phyloP scores from a whole-genome alignment of 2,113 vertebrate species.

The Noturus placidus region DNA sequence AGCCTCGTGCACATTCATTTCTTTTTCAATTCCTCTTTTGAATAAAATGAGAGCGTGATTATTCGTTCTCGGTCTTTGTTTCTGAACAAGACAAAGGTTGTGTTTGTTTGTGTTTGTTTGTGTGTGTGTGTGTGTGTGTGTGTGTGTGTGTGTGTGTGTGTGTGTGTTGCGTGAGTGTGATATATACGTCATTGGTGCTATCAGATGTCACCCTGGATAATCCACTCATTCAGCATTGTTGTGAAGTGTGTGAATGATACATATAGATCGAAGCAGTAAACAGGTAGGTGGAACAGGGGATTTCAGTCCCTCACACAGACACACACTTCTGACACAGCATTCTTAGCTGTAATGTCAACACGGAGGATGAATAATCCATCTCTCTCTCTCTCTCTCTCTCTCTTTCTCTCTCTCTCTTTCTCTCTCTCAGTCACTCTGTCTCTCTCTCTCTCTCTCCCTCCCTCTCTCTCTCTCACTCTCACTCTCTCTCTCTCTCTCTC shows the following conservation, averaged over 20 bases:
- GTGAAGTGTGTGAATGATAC: conserved; percentile 16
- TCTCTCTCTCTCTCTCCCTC: too few species aligned
- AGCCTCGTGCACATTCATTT: conserved; percentile 3
- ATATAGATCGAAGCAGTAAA: not conserved
- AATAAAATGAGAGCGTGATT: not conserved
- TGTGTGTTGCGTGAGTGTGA: not conserved
- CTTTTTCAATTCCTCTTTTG: conserved; percentile 17
- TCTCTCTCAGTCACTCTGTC: too few species aligned
- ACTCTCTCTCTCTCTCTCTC: too few species aligned
- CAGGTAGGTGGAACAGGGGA: conserved; percentile 1
- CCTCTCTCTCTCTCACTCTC: too few species aligned
- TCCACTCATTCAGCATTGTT: not conserved
- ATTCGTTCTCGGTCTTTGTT: not conserved
- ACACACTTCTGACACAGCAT: not conserved
- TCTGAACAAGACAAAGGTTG: not conserved
- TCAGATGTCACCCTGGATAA: conserved; percentile 1
- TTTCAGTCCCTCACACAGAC: conserved; percentile 5
- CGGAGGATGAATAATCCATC: not conserved
- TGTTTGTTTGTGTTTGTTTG: not conserved
- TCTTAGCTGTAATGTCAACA: not conserved
- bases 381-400: not conserved
- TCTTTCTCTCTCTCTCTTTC: too few species aligned
- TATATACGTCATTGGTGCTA: not conserved
- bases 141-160: not conserved
- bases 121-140: conserved; percentile 11